Evolutionary conservation across 2,113 vertebrate species (phyloP).

Genomic region (Epinephelus cyanopodus): DNA sequence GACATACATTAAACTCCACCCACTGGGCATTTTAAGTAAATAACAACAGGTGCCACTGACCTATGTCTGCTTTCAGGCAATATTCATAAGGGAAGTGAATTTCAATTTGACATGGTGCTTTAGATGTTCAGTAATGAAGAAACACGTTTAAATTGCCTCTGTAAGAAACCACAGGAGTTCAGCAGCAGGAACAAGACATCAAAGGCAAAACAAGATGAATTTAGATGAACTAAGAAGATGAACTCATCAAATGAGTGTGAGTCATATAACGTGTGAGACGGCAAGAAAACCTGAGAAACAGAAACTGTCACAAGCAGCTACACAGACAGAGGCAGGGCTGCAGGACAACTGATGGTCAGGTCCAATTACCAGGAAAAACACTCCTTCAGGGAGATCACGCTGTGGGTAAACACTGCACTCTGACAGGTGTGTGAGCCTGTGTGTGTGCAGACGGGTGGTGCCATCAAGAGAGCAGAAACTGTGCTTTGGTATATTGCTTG

Average conservation of each 20-base stretch:
- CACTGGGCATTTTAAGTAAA: not conserved
- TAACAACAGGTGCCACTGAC: not conserved
- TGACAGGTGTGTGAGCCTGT: conserved; percentile 54
- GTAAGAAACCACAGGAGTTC: not conserved
- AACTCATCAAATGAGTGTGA: conserved; percentile 6
- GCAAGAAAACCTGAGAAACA: not conserved
- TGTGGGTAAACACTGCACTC: conserved; percentile 54
- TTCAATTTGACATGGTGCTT: not conserved
- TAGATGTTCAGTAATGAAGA: not conserved
- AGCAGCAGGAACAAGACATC: not conserved
- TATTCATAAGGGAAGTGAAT: not conserved
- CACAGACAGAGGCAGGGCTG: conserved; percentile 28
- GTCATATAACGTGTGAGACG: conserved; percentile 17
- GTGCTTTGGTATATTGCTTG: conserved; percentile 42
- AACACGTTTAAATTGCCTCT: not conserved
- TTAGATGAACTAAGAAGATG: not conserved
- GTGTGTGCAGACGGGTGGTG: not conserved
- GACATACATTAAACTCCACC: not conserved
- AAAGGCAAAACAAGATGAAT: not conserved
- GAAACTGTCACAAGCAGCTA: not conserved
- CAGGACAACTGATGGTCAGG: conserved; percentile 64
- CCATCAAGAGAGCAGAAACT: conserved; percentile 23
- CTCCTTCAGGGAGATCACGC: conserved; percentile 52
- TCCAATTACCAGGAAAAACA: conserved; percentile 70
- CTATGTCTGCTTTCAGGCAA: not conserved